Conservation (phyloP, 2,113 vertebrate species). For the Hydrolagus affinis region DNA sequence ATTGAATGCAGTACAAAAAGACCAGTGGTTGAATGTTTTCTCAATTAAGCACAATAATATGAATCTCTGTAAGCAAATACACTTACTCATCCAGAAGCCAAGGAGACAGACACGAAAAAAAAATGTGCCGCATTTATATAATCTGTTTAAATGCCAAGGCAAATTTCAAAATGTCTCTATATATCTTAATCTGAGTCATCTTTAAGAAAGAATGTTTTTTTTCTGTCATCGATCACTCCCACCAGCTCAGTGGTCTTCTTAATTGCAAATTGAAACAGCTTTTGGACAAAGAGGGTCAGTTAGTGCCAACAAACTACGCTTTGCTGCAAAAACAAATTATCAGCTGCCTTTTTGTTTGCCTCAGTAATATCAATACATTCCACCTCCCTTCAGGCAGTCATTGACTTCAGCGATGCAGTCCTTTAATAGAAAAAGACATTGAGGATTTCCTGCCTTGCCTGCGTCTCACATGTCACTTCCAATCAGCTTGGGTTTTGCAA, state of each 20-base stretch:
- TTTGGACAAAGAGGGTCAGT: background rate
- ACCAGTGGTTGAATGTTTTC: too few species aligned
- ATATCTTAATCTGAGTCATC: background rate
- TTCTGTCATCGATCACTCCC: background rate
- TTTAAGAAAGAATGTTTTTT: background rate
- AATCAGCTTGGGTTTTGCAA: background rate
- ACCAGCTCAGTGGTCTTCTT: background rate
- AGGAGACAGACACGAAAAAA: background rate
- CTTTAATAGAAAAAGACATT: constrained; percentile 5
- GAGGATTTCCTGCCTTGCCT: background rate
- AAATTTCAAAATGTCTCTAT: constrained; percentile 1
- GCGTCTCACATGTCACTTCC: background rate
- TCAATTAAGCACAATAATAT: too few species aligned
- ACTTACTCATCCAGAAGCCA: background rate
- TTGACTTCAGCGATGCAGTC: background rate
- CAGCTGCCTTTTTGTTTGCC: background rate
- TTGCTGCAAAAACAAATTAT: background rate
- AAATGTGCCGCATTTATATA: background rate
- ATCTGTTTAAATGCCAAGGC: background rate
- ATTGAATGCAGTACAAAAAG: too few species aligned
- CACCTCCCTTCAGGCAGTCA: constrained; percentile 2
- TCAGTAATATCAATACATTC: background rate
- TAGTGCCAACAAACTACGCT: background rate
- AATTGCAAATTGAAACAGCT: constrained; percentile 7
- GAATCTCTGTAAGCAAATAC: too few species aligned